Evolutionary conservation across 2,113 vertebrate genomes (phyloP).

Genomic region (Leucoraja erinaceus): DNA sequence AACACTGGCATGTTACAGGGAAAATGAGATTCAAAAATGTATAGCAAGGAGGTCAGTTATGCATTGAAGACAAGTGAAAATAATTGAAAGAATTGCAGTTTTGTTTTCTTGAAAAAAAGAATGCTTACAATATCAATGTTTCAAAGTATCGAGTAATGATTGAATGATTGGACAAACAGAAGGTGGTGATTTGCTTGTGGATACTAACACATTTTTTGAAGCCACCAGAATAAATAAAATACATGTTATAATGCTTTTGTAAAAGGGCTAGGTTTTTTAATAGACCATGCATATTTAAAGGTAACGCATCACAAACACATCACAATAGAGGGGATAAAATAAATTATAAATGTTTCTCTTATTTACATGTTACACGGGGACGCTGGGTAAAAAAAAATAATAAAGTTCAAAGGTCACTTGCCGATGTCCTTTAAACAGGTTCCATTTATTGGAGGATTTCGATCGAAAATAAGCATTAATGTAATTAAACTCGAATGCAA

Average conservation of each 20-base stretch:
- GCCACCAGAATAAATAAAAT: neutral
- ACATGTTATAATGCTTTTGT: neutral
- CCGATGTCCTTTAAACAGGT: neutral
- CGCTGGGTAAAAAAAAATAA: constrained; percentile 5
- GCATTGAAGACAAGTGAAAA: neutral
- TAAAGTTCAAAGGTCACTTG: constrained; percentile 1
- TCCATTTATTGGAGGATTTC: neutral
- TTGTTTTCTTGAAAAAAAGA: neutral
- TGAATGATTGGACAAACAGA: constrained; percentile 10
- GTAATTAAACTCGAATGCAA: neutral
- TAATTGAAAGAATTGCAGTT: neutral
- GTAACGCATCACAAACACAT: neutral
- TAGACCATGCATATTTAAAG: constrained; percentile 1
- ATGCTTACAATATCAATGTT: constrained; percentile 24
- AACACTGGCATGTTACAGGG: neutral
- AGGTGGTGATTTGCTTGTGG: neutral
- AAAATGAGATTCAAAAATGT: neutral
- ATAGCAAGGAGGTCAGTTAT: neutral
- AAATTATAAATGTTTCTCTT: constrained; percentile 10
- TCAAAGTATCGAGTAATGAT: neutral
- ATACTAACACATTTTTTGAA: neutral
- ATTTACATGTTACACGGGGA: neutral
- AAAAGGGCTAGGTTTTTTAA: neutral
- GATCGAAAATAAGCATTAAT: neutral
- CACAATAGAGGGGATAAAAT: neutral